Percentiles rank a stretch among this genome's conserved stretches.
Evolutionary conservation across 2,797 vertebrate genomes (phyloP).

Genomic region (Heteromormyrus szaboi): DNA sequence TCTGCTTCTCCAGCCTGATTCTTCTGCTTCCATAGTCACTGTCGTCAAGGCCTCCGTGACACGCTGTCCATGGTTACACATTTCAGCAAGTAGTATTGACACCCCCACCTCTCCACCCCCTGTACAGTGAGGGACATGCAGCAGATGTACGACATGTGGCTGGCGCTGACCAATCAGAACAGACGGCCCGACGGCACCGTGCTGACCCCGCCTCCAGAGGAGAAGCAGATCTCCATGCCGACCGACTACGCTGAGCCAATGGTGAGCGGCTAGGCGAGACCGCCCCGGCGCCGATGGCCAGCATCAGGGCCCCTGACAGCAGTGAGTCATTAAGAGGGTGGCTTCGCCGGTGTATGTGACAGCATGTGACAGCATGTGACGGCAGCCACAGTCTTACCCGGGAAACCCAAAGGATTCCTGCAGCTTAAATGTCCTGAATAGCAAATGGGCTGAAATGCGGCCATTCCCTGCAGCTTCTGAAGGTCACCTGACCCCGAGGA

Average conservation of each 20-base stretch:
- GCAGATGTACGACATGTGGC: constrained; percentile 96
- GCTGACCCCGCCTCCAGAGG: constrained; percentile 75
- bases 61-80: not conserved
- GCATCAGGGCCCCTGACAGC: not conserved
- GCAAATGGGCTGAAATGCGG: not conserved
- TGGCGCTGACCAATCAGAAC: constrained; percentile 87
- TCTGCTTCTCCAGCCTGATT: not conserved
- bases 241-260: constrained; percentile 89
- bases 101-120: not conserved
- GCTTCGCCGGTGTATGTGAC: not conserved
- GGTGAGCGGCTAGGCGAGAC: constrained; percentile 59
- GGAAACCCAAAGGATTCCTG: not conserved
- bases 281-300: not conserved
- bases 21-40: not conserved
- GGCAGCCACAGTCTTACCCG: not conserved
- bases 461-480: not conserved
- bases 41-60: not conserved
- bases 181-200: constrained; percentile 75
- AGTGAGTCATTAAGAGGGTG: not conserved
- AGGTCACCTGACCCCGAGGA: not conserved
- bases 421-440: not conserved
- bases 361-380: not conserved
- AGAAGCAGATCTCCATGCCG: constrained; percentile 94
- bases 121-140: constrained; percentile 92
- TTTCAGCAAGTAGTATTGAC: not conserved